These are phyloP conservation scores for Threskiornis aethiopicus DNA, from an alignment of 2,797 vertebrate species.

Conservation along the genomic window DNA sequence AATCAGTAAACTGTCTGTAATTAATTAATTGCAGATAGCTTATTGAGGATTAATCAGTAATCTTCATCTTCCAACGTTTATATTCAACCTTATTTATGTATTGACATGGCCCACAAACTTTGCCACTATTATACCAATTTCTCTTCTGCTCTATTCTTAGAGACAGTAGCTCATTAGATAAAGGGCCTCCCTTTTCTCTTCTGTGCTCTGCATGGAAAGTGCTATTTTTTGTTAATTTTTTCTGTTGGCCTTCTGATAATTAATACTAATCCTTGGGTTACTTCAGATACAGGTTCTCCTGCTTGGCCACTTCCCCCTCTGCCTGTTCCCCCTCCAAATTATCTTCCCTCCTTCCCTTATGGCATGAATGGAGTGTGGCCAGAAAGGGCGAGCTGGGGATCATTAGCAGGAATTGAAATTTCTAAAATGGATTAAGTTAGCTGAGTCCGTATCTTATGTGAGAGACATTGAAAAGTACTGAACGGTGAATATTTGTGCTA, in stretches of 20 bases:
- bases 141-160: neutral
- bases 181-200: neutral
- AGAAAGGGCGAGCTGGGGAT: neutral
- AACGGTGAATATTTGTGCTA: neutral
- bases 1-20: neutral
- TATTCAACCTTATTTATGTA: neutral
- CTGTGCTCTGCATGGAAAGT: neutral
- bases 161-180: neutral
- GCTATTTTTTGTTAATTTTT: too few relatives aligned
- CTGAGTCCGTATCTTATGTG: rapidly evolving
- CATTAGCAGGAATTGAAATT: neutral
- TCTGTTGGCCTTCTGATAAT: neutral
- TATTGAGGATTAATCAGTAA: neutral
- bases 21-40: too few relatives aligned
- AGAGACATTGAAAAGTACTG: neutral
- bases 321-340: neutral
- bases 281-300: neutral
- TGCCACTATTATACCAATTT: neutral
- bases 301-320: neutral
- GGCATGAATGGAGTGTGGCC: neutral
- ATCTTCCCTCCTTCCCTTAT: neutral
- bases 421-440: neutral
- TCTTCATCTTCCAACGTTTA: neutral
- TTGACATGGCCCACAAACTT: neutral
- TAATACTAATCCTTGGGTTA: neutral